Evolutionary conservation across 2,888 invertebrate genomes (phyloP).

Genomic region (Aphodius granarius): DNA sequence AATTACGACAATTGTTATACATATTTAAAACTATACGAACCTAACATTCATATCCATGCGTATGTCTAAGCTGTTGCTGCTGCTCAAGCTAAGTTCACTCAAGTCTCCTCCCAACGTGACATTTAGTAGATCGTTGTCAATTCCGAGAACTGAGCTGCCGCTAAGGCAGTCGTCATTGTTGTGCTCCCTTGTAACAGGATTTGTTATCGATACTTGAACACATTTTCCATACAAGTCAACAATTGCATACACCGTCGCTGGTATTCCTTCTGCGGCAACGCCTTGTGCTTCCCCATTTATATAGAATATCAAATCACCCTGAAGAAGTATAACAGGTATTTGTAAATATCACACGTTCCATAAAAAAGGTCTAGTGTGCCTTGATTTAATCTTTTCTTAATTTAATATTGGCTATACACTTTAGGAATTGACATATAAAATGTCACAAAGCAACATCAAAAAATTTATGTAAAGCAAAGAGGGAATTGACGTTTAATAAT

Average conservation of each 20-base stretch:
- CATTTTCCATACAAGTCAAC: conserved; percentile 84
- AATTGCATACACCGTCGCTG: conserved; percentile 72
- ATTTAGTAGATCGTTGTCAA: conserved; percentile 53
- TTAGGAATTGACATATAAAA: too few relatives aligned
- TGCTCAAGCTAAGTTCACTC: conserved; percentile 53
- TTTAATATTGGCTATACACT: too few relatives aligned
- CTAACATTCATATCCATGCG: conserved; percentile 54
- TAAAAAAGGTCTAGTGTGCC: too few relatives aligned
- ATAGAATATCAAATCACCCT: conserved; percentile 85
- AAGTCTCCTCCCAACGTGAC: conserved; percentile 53
- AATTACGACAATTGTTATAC: not conserved
- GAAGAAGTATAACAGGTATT: too few relatives aligned
- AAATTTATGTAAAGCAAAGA: too few relatives aligned
- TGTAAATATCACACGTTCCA: not conserved
- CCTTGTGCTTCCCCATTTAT: conserved; percentile 90
- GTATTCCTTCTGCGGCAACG: conserved; percentile 78
- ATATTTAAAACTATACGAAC: conserved; percentile 32
- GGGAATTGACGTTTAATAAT: too few relatives aligned
- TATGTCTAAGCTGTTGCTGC: conserved; percentile 53
- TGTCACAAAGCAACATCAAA: not conserved
- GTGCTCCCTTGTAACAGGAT: conserved; percentile 52
- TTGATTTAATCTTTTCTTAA: too few relatives aligned
- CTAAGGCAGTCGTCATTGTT: conserved; percentile 55
- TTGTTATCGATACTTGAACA: conserved; percentile 70
- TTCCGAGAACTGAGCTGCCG: conserved; percentile 53